A percentile compares a stretch with the other conserved stretches of the same genome.
Evolutionary conservation across 2,888 invertebrate species (phyloP).

Genomic region (Biston betularia): DNA sequence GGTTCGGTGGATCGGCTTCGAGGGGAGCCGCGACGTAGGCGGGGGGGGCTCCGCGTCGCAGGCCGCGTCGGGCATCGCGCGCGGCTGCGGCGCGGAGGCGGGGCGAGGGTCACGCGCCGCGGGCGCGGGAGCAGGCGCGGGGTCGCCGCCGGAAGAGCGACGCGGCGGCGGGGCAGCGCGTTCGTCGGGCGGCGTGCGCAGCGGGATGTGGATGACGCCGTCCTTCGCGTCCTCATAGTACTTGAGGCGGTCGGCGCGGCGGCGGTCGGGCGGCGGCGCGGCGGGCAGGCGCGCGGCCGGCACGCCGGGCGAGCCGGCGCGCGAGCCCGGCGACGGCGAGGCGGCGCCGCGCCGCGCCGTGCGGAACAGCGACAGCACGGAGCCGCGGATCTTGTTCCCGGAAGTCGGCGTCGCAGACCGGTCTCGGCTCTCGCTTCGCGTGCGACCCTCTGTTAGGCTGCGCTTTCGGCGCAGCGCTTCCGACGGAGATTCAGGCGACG

Average conservation of each 20-base stretch:
- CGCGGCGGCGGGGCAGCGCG: slow-evolving; percentile 63
- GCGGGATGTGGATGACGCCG: slow-evolving; percentile 89
- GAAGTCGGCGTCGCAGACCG: slow-evolving; percentile 86
- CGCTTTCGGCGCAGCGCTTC: slow-evolving; percentile 74
- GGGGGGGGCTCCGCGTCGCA: slow-evolving; percentile 27
- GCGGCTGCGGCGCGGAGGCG: slow-evolving; percentile 53
- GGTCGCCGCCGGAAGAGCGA: slow-evolving; percentile 45
- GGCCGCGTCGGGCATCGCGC: slow-evolving; percentile 42
- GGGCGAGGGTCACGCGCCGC: slow-evolving; percentile 52
- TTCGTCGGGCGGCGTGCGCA: slow-evolving; percentile 91
- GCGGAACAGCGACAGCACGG: slow-evolving; percentile 89
- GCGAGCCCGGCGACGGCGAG: slow-evolving; percentile 67
- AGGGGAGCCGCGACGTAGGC: slow-evolving; percentile 57
- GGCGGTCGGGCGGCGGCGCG: slow-evolving; percentile 43
- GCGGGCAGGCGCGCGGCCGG: slow-evolving; percentile 56
- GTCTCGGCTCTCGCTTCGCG: slow-evolving; percentile 89
- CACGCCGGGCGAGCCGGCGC: slow-evolving; percentile 68
- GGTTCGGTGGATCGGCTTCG: slow-evolving; percentile 67
- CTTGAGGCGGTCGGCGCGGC: slow-evolving; percentile 71
- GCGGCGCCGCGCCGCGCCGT: slow-evolving; percentile 73
- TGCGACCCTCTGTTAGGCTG: slow-evolving; percentile 79
- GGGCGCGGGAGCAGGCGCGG: slow-evolving; percentile 39
- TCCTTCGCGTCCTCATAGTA: slow-evolving; percentile 89
- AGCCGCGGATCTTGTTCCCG: slow-evolving; percentile 86
- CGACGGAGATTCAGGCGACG: slow-evolving; percentile 88